Evolutionary conservation across 2,888 invertebrate genomes (phyloP), one percentile per base, ranked within the genome.

Genomic region (Masnerella sp.): DNA sequence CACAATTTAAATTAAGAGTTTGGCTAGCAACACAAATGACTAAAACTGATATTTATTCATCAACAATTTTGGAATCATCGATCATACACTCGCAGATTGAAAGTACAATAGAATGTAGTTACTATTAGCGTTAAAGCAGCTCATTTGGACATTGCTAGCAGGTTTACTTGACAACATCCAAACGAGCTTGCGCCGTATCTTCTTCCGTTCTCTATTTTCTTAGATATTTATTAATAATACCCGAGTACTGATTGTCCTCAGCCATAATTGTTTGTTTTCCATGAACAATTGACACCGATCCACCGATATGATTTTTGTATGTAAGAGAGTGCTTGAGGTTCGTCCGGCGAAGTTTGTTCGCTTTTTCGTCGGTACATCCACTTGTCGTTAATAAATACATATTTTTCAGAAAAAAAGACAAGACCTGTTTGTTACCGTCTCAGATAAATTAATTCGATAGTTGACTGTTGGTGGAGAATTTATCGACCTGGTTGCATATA

Each of bases 71-170:
- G 2, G n/a, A 28, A 22, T 56, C 40, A 67, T 56, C 34, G 12
- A 64, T 52, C 20, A 51, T n/a, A n/a, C 49, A 59, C 68, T 68
- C 68, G 68, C 68, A 61, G 17, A 69, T 59, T 69, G 51, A 69
- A 52, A 69, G 52, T 69, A 69, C 68, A 69, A 69, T 69, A 69
- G 59, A 52, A 42, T 36, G 40, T 68, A 68, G 68, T 68, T 68
- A 67, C 56, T 58, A 68, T 8, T 68, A 68, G 68, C 14, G 5
- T 45, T 61, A 36, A 28, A 12, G 56, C 3, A 11, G 30, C 49
- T 61, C 61, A 15, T 40, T 61, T 61, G 36, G 14, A 49, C 7
- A 22, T 7, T 17, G 42, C 40, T 7, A n/a, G n/a, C n/a, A n/a
- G n/a, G n/a, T n/a, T n/a, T n/a, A n/a, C n/a, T n/a, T n/a, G n/a